Evolutionary conservation across 2,797 vertebrate species (phyloP).

Genomic region (Urophycis tenuis): DNA sequence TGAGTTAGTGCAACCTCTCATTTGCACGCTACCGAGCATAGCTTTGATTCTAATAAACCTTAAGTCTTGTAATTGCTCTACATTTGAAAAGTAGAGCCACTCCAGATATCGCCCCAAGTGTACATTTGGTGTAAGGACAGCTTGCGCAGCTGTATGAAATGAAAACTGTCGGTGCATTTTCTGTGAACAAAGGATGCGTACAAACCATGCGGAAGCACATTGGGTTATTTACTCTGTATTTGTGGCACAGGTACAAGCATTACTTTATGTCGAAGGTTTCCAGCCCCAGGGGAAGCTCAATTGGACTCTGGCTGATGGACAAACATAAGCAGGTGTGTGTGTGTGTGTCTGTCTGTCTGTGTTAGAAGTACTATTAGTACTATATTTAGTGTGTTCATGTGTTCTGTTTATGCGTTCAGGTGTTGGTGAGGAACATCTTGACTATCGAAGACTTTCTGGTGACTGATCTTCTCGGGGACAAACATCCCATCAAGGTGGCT

Average conservation of each 20-base stretch:
- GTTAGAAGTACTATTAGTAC: too few species aligned
- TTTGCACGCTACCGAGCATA: too few species aligned
- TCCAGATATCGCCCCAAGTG: too few species aligned
- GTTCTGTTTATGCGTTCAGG: background rate
- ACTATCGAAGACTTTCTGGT: background rate
- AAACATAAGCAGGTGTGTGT: constrained; percentile 36
- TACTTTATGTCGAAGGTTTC: constrained; percentile 44
- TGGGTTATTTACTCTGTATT: background rate
- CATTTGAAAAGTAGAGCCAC: too few species aligned
- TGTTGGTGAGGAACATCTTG: background rate
- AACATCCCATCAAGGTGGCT: background rate
- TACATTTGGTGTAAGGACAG: background rate
- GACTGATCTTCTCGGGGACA: background rate
- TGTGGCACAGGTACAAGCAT: constrained; percentile 44
- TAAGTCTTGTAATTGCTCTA: too few species aligned
- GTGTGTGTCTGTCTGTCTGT: background rate
- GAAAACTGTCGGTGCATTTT: background rate
- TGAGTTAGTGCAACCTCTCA: too few species aligned
- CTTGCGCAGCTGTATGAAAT: too few species aligned
- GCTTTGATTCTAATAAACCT: too few species aligned
- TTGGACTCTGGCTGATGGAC: constrained; percentile 59
- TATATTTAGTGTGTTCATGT: background rate
- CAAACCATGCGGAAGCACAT: background rate
- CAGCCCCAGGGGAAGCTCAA: constrained; percentile 42
- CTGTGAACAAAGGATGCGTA: background rate